Evolutionary conservation across 2,888 invertebrate genomes (phyloP).

Genomic region (Lasius fuliginosus): DNA sequence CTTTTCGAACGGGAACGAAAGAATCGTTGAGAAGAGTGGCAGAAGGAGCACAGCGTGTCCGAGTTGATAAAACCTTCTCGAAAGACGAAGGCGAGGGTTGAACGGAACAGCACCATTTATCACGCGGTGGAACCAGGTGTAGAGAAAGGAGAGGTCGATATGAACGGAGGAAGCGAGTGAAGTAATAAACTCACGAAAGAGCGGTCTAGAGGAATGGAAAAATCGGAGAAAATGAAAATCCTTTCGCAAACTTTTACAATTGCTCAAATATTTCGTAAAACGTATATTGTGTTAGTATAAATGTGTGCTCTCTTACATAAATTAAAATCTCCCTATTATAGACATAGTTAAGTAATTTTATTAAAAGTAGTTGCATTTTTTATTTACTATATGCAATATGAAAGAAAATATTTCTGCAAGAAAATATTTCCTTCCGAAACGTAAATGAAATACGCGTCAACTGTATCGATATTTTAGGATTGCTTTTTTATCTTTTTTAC

Average conservation of each 20-base stretch:
- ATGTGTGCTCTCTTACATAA: neutral
- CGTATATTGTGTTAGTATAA: neutral
- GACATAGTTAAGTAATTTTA: neutral
- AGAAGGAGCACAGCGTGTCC: slow-evolving; percentile 72
- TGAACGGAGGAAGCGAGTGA: slow-evolving; percentile 65
- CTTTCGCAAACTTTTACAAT: slow-evolving; percentile 67
- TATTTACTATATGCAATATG: neutral
- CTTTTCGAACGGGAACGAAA: slow-evolving; percentile 66
- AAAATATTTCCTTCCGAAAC: neutral
- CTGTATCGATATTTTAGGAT: neutral
- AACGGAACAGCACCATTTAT: slow-evolving; percentile 82
- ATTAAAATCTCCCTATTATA: neutral
- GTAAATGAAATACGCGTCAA: neutral
- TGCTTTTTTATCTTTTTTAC: neutral
- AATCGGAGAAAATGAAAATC: slow-evolving; percentile 70
- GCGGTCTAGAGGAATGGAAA: slow-evolving; percentile 66
- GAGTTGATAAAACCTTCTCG: slow-evolving; percentile 82
- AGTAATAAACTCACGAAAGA: slow-evolving; percentile 75
- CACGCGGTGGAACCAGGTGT: slow-evolving; percentile 82
- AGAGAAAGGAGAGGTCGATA: slow-evolving; percentile 72
- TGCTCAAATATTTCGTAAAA: slow-evolving; percentile 61
- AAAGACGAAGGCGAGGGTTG: slow-evolving; percentile 76
- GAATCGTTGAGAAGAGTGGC: slow-evolving; percentile 48
- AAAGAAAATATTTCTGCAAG: neutral
- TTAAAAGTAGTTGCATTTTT: neutral